Base-by-base conservation (phyloP, 2,888 invertebrate genomes). In the Cheilosia soror region DNA sequence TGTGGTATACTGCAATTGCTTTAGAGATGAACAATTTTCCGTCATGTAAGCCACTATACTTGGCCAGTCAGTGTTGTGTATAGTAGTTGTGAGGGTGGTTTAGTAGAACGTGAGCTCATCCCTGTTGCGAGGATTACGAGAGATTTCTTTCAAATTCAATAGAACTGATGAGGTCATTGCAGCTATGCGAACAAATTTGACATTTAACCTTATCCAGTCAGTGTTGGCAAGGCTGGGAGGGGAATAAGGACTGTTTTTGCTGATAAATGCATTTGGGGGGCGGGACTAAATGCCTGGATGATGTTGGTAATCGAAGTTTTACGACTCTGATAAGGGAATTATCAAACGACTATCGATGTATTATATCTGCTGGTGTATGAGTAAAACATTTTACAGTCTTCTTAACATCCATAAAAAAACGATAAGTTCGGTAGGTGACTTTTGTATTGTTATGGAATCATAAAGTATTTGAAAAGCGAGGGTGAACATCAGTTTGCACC, bases 231-330 rank as follows among this genome's bases (percentile, higher is more conserved):
- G 4, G 40, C 2, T 4, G 37, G 57, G 66, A 40, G 53, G 37
- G 63, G 65, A 9, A 44, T 72, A 49, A 51, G 27, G 11, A 53
- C 49, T 49, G 62, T 33, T 75, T 79, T 66, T 75, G 57, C 73
- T 69, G 79, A 84, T 84, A 79, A 79, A 75, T 79, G 84, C 79
- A 75, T 57, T 63, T 69, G 68, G 84, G 73, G 84, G 84, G 84
- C 79, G 69, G 63, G 79, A 73, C 63, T 77, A 83, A 83, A 83
- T 72, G 66, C 72, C 66, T 66, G 44, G 78, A 79, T 75, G 69
- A 84, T 79, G 84, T 79, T n/a, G 58, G 84, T 84, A 84, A 84
- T 84, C 84, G 84, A 79, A 71, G 84, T 84, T 84, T 79, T 84
- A 84, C 84, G 79, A 84, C 69, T 75, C 11, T 27, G 84, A 84